Conservation (phyloP, 1,140 invertebrate species). For the Plectrocnemia conspersa region DNA sequence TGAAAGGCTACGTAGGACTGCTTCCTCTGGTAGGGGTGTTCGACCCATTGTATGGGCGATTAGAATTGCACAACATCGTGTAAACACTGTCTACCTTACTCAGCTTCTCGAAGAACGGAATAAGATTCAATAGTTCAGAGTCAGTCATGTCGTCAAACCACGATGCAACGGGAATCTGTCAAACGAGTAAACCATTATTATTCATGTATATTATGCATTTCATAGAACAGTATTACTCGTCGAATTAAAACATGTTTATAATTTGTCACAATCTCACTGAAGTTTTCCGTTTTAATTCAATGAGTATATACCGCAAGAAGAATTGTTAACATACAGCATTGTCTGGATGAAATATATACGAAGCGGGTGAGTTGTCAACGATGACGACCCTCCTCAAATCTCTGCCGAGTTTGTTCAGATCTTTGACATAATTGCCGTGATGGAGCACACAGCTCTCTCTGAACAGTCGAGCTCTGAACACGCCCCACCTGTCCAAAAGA, state of each 20-base stretch:
- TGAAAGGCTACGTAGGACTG: slow-evolving; percentile 47
- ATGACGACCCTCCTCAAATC: slow-evolving; percentile 96
- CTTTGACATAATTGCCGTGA: slow-evolving; percentile 99
- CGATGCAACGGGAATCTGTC: slow-evolving; percentile 91
- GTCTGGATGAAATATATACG: slow-evolving; percentile 99
- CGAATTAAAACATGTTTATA: neutral
- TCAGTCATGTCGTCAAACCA: slow-evolving; percentile 98
- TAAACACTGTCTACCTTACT: slow-evolving; percentile 93
- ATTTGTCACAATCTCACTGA: neutral
- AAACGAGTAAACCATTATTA: no score
- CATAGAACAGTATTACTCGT: no score
- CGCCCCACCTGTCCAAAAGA: slow-evolving; percentile 95
- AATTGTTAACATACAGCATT: slow-evolving; percentile 83
- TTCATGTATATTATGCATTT: no score
- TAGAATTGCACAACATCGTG: slow-evolving; percentile 84
- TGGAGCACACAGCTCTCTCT: slow-evolving; percentile 99
- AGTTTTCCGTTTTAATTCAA: neutral
- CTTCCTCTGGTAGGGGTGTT: slow-evolving; percentile 35
- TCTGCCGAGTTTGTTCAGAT: slow-evolving; percentile 94
- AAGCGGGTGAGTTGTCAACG: slow-evolving; percentile 98
- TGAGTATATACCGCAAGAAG: neutral
- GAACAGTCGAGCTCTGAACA: slow-evolving; percentile 94
- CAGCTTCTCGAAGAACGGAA: slow-evolving; percentile 93
- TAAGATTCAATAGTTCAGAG: slow-evolving; percentile 88
- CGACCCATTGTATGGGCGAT: slow-evolving; percentile 70